Base-by-base conservation (phyloP, 2,113 vertebrate species). In the Plectropomus leopardus region DNA sequence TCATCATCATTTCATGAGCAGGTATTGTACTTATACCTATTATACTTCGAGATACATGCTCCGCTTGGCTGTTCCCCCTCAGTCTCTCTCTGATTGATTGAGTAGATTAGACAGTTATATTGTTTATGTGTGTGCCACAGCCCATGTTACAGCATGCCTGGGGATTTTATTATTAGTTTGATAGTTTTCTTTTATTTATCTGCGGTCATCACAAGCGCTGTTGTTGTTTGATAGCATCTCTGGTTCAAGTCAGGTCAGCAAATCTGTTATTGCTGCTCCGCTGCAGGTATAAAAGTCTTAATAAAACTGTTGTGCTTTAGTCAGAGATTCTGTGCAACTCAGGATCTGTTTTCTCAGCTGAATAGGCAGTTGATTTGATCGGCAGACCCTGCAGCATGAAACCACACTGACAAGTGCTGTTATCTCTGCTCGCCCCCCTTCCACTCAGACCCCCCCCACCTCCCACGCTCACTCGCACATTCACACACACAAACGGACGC, bases 1-100 rank as follows among this genome's bases (percentile, higher is more conserved):
- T 83, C 86, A 84, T 88, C 72, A 83, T 86, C 80, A 83, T 86
- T 86, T 86, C 85, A 79, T 81, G 76, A 85, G 68, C 50, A 48
- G 79, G 83, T 84, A 85, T 85, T 82, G 64, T 88, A 50, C 63
- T 79, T 60, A 53, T 72, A 50, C 14, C 32, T 34, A 66, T 85
- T 48, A 60, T 26, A 30, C 72, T 58, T 47, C 14, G 0, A 54
- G 74, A 86, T 84, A n/a, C 61, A 61, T 34, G 72, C 64, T 54
- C 72, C 47, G n/a, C 69, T 82, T 16, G 0, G 26, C 59, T 61
- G 72, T 68, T 69, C 72, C 70, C 30, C 45, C 40, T 53, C 36
- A 11, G 58, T 57, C 79, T 75, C 21, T 55, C 60, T 23, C 45
- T 34, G 75, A 86, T 75, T 84, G 83, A 91, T 78, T 72, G 75